Conservation (phyloP, 2,888 invertebrate species). For the Tinea trinotella region DNA sequence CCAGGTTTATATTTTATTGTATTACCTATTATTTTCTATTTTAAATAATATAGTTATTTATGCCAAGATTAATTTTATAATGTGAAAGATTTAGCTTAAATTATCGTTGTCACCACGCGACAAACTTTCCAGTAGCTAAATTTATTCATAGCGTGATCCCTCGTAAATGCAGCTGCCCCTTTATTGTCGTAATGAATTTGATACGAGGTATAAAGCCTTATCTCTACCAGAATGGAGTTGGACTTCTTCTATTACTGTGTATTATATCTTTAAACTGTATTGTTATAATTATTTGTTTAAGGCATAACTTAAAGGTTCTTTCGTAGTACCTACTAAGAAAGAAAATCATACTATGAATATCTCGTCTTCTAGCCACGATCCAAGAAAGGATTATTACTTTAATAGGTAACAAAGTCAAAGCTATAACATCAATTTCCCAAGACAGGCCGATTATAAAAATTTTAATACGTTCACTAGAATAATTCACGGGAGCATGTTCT, state of each 20-base stretch:
- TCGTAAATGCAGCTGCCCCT: conserved; percentile 69
- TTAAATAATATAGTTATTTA: no score
- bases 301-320: no score
- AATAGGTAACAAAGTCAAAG: background rate
- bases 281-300: no score
- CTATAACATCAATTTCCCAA: background rate
- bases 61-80: background rate
- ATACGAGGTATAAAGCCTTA: conserved; percentile 63
- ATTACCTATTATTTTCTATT: no score
- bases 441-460: conserved; percentile 39
- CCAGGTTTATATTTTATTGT: no score
- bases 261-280: no score
- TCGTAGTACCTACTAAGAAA: no score
- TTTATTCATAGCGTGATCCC: conserved; percentile 70
- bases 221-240: conserved; percentile 32
- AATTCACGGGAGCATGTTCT: conserved; percentile 71
- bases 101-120: conserved; percentile 46
- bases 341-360: no score
- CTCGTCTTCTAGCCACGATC: no score
- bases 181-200: conserved; percentile 70
- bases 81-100: conserved; percentile 39
- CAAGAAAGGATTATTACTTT: background rate
- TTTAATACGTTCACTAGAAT: conserved; percentile 51
- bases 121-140: conserved; percentile 63
- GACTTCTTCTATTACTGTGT: background rate